Evolutionary conservation across 2,888 invertebrate genomes (phyloP), one percentile per base, ranked within the genome.

Genomic region (Drosophila monieri): DNA sequence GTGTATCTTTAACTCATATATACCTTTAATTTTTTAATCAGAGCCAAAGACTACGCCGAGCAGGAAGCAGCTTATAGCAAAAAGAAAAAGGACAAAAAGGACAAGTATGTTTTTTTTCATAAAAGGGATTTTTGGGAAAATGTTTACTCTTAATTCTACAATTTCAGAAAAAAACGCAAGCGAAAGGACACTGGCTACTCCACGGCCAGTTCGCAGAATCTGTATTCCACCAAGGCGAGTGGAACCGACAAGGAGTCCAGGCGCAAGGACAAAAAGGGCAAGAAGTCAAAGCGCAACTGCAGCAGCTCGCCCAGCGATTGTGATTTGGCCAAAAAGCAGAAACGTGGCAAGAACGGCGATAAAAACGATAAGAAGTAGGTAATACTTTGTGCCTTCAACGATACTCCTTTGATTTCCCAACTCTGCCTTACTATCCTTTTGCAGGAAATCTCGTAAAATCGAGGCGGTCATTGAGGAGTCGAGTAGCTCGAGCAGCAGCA

Each of bases 141-240:
- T 27, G 0, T 27, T 9, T 27, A 27, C 3, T 6, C 12, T 6
- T n/a, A n/a, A 35, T 14, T n/a, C n/a, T 2, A 8, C 27, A 48
- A 12, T 47, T 18, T 0, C 14, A 89, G 90, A 41, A 86, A 90
- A 58, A 90, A 89, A 56, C 88, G 89, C 3, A 91, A 89, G 32
- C 90, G 90, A 9, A 95, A 94, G 89, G 95, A 95, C 80, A 94
- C 94, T 0, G 95, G 94, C 10, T 95, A 95, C 79, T 95, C 94
- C 1, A 95, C 95, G 1, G 94, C 94, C 54, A 94, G 94, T 88
- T 94, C 94, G 0, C 93, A 94, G 77, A 93, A 93, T 68, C 92
- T 94, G 1, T 91, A 91, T 57, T 89, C 90, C 27, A 90, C 89
- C 27, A 89, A 88, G 73, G 74, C 80, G 4, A 78, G 53, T 32